A percentile compares a stretch with the other conserved stretches of the same genome.
These are phyloP conservation scores for Characodon lateralis DNA, from an alignment of 2,797 vertebrate genomes.

Conservation along the genomic window DNA sequence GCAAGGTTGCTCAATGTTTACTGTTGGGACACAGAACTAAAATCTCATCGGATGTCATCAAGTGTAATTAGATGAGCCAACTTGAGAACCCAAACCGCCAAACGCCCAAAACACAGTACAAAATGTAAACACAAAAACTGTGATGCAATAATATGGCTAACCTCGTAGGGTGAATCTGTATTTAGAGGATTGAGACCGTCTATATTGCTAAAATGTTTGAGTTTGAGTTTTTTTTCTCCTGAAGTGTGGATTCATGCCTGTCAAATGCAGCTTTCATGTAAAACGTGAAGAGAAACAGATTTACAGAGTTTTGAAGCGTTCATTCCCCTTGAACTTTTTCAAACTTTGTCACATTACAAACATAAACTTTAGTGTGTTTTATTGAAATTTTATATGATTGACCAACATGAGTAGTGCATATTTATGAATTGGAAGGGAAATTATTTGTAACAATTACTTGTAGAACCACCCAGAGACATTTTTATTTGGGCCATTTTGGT, in stretches of 20 bases:
- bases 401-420: not conserved
- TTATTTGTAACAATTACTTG: not conserved
- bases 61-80: slow-evolving; percentile 47
- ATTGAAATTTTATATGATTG: not conserved
- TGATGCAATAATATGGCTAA: slow-evolving; percentile 29
- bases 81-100: slow-evolving; percentile 25
- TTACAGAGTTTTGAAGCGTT: not conserved
- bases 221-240: not conserved
- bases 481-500: not conserved
- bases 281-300: not conserved
- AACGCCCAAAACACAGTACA: slow-evolving; percentile 37
- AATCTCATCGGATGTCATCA: slow-evolving; percentile 45
- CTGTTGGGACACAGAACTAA: slow-evolving; percentile 18
- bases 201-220: not conserved
- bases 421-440: not conserved
- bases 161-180: slow-evolving; percentile 2
- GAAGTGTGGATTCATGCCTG: not conserved
- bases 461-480: not conserved
- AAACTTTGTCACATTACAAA: too few species aligned
- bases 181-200: not conserved
- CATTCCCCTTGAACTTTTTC: too few species aligned
- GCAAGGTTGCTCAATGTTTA: slow-evolving; percentile 55
- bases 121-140: slow-evolving; percentile 30
- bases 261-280: not conserved
- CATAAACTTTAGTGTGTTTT: not conserved